Base-by-base conservation (phyloP, 23 tunicate genomes). In the Oikopleura albicans region DNA sequence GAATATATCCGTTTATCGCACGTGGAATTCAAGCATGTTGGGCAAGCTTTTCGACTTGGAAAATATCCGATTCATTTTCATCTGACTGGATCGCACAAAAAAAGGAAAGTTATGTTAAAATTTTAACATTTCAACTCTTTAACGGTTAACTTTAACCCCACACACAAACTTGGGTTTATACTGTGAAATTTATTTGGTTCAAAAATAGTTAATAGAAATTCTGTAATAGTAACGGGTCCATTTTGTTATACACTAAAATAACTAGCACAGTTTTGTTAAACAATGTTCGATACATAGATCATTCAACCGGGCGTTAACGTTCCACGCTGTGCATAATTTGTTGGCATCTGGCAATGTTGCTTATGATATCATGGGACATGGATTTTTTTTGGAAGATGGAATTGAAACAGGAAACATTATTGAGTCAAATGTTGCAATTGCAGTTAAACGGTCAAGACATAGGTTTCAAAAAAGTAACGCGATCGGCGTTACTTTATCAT, bases 21-120 rank as follows among this genome's bases (percentile, higher is more conserved):
- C 57, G 87, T 90, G 0, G 95, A 93, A 84, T 76, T 90, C 35
- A 88, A 76, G 35, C 66, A 93, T 83, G 91, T 85, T 40, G 98
- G 98, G 0, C 98, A 93, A 85, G 98, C 98, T 2, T 93, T 93
- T 84, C 84, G 91, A 1, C 87, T 90, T 1, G 98, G 98, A 66
- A 84, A 88, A 75, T 93, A 93, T 83, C 98, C 98, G n/a, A 90
- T 93, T 40, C 98, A 93, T 83, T 93, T 86, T 83, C 98, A 93
- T 85, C 76, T 93, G 85, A 88, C 91, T 87, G 98, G 98, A 28
- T 59, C 90, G 40, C 90, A 88, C 0, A 38, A 59, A 0, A 83
- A 85, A 36, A 87, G 41, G 57, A 27, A 71, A 29, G 63, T 49
- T 49, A 49, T 49, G 22, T n/a, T n/a, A n/a, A n/a, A n/a, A n/a